Conservation (phyloP, 35 echinoderm and acorn worm species). For the Heliocidaris tuberculata region DNA sequence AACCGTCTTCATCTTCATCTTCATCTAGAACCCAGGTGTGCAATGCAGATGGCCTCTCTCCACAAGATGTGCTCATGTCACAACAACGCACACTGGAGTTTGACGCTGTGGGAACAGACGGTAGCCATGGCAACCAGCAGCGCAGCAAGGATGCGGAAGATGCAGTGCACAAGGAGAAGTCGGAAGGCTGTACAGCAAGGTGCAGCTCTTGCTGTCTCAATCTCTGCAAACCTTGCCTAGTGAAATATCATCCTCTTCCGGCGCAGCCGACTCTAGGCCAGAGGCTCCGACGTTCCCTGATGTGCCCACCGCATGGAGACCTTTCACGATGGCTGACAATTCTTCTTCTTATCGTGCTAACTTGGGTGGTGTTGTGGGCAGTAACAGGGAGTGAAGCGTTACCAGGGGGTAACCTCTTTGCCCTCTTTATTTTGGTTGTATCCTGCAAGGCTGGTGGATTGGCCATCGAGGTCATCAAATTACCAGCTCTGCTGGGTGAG, state of each 20-base stretch:
- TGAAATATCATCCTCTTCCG: conserved; percentile 61
- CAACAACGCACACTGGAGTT: conserved; percentile 24
- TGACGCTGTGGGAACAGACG: neutral
- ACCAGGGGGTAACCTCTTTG: conserved; percentile 92
- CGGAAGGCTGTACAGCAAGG: too few relatives aligned
- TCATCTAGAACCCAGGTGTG: neutral
- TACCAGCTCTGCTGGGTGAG: conserved; percentile 86
- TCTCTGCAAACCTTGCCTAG: conserved; percentile 41
- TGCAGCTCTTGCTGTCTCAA: neutral
- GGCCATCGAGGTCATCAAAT: conserved; percentile 63
- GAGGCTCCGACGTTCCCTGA: conserved; percentile 58
- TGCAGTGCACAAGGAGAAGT: neutral
- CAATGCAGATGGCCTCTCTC: neutral
- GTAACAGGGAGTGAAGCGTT: conserved; percentile 74
- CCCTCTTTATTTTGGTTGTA: conserved; percentile 74
- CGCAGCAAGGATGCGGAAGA: too few relatives aligned
- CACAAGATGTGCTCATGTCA: neutral
- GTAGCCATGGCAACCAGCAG: neutral
- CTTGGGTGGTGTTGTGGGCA: conserved; percentile 83
- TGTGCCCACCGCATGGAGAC: conserved; percentile 69
- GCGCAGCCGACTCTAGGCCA: conserved; percentile 52
- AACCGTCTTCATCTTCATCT: neutral
- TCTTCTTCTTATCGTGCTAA: conserved; percentile 44
- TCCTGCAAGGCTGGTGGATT: conserved; percentile 74
- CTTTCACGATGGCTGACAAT: conserved; percentile 59